Evolutionary conservation across 1,140 invertebrate genomes (phyloP).

Genomic region (Dolichoris vasculosae): DNA sequence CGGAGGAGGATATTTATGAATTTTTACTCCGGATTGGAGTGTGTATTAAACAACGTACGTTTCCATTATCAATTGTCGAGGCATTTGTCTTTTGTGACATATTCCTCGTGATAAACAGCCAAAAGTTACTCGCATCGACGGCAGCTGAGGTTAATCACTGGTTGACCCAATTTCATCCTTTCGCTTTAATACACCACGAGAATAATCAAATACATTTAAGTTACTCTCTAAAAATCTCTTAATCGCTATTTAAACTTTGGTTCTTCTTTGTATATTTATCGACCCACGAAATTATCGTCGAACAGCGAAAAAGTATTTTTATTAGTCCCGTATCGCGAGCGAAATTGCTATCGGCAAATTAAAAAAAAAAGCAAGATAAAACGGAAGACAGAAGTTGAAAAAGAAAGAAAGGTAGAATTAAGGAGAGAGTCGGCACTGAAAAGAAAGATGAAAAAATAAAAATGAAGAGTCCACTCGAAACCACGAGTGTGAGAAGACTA

Average conservation of each 20-base stretch:
- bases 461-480: conserved; percentile 59
- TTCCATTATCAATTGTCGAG: background rate
- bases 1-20: background rate
- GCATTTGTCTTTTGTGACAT: background rate
- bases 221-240: background rate
- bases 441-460: conserved; percentile 56
- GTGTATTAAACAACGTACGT: background rate
- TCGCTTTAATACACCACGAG: background rate
- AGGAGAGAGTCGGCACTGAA: conserved; percentile 15
- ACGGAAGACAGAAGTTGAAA: background rate
- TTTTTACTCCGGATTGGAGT: background rate
- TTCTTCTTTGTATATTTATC: background rate
- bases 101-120: background rate
- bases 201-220: background rate
- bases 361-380: conserved; percentile 1
- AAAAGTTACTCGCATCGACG: conserved; percentile 6
- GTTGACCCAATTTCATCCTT: conserved; percentile 66
- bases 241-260: background rate
- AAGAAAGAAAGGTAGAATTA: conserved; percentile 34
- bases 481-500: conserved; percentile 55
- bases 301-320: background rate
- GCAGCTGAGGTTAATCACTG: conserved; percentile 65
- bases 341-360: background rate
- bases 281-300: background rate
- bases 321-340: background rate